Evolutionary conservation across 2,888 invertebrate species (phyloP).

Genomic region (Nephrotoma guestfalica): DNA sequence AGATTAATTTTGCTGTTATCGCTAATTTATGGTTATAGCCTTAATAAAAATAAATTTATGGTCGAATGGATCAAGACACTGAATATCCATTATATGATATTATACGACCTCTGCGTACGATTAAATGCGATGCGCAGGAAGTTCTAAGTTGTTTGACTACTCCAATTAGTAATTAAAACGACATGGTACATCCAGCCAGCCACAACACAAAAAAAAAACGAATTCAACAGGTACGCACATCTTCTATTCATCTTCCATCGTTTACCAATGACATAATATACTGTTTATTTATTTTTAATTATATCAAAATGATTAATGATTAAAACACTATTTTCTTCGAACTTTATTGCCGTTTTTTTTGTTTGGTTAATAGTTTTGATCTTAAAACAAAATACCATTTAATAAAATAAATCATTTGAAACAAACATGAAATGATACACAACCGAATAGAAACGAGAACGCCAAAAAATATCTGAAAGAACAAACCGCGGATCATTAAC

Average conservation of each 20-base stretch:
- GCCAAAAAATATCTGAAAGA: background rate
- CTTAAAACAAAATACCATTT: background rate
- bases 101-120: background rate
- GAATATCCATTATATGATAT: background rate
- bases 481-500: background rate
- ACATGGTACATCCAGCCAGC: background rate
- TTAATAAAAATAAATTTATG: background rate
- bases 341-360: background rate
- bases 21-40: background rate
- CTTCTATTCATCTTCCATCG: background rate
- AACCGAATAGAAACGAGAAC: background rate
- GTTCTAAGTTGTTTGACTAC: background rate
- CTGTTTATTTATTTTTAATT: background rate
- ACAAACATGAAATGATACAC: background rate
- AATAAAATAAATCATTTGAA: background rate
- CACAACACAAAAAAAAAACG: background rate
- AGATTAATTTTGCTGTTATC: background rate
- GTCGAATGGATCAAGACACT: background rate
- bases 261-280: background rate
- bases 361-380: background rate
- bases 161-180: background rate
- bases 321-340: background rate
- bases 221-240: background rate
- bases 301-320: background rate
- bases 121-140: background rate